Evolutionary conservation across 1,140 invertebrate genomes (phyloP).

Genomic region (Zaprionus ghesquierei): DNA sequence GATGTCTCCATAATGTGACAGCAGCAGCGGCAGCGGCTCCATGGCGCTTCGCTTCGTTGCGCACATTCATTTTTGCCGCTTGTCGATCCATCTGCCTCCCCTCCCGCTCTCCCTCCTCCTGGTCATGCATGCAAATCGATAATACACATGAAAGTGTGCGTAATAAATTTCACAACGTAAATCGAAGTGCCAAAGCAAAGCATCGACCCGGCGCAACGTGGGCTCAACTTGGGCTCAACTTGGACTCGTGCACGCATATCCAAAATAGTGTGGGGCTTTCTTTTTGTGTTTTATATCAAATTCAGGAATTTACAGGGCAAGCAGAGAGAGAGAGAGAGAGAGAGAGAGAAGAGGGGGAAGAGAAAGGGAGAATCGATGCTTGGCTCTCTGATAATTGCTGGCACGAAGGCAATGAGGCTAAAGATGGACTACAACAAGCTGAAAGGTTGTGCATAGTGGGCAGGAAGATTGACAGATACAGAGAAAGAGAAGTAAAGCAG

Average conservation of each 20-base stretch:
- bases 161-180: conserved; percentile 59
- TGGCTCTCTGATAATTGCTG: conserved; percentile 40
- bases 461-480: not conserved
- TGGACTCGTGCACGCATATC: not conserved
- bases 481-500: too few relatives aligned
- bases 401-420: conserved; percentile 11
- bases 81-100: conserved; percentile 11
- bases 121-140: conserved; percentile 51
- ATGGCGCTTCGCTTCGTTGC: conserved; percentile 41
- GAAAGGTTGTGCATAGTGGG: not conserved
- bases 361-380: conserved; percentile 40
- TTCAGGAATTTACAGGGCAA: conserved; percentile 30
- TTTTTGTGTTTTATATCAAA: conserved; percentile 33
- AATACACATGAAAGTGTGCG: conserved; percentile 51
- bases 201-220: conserved; percentile 15
- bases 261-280: conserved; percentile 29
- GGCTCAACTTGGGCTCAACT: conserved; percentile 21
- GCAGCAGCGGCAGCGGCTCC: conserved; percentile 41
- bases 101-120: not conserved
- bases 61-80: conserved; percentile 48
- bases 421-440: not conserved
- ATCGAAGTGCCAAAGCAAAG: conserved; percentile 45
- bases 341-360: too few relatives aligned
- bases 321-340: too few relatives aligned
- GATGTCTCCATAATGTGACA: conserved; percentile 73